phyloP scores from a whole-genome alignment of 2,888 invertebrate genomes.

The Quadriops clusia region DNA sequence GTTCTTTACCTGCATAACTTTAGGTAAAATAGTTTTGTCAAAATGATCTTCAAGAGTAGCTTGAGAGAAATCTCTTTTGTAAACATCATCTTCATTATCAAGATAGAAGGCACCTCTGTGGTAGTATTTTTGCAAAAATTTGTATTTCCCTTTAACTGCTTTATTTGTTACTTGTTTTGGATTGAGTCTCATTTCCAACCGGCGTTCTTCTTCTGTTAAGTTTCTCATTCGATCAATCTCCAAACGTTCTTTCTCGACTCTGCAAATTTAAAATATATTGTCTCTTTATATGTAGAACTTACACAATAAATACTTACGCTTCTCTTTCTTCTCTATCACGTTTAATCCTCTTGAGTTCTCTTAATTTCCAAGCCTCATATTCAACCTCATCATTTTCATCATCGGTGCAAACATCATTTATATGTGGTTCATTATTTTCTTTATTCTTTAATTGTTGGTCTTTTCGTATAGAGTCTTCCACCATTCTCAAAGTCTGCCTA shows the following conservation, averaged over 20 bases:
- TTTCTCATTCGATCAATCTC: constrained; percentile 84
- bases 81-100: constrained; percentile 83
- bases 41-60: constrained; percentile 98
- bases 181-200: constrained; percentile 77
- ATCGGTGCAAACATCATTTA: constrained; percentile 82
- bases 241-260: constrained; percentile 73
- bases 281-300: background rate
- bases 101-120: constrained; percentile 98
- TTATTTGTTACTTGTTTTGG: constrained; percentile 92
- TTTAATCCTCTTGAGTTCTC: constrained; percentile 93
- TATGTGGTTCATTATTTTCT: constrained; percentile 61
- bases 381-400: constrained; percentile 94
- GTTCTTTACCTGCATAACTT: constrained; percentile 99
- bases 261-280: constrained; percentile 38
- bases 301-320: constrained; percentile 69
- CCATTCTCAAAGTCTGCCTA: constrained; percentile 76
- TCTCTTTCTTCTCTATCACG: constrained; percentile 93
- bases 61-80: constrained; percentile 87
- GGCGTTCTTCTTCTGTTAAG: constrained; percentile 93
- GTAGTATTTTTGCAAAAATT: constrained; percentile 98
- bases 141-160: constrained; percentile 94
- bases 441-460: constrained; percentile 55
- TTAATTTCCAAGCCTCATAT: constrained; percentile 95
- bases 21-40: constrained; percentile 95
- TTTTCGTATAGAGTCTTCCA: constrained; percentile 79